Base-by-base conservation (phyloP, 92 coral and sea anemone species). In the Porites rus region DNA sequence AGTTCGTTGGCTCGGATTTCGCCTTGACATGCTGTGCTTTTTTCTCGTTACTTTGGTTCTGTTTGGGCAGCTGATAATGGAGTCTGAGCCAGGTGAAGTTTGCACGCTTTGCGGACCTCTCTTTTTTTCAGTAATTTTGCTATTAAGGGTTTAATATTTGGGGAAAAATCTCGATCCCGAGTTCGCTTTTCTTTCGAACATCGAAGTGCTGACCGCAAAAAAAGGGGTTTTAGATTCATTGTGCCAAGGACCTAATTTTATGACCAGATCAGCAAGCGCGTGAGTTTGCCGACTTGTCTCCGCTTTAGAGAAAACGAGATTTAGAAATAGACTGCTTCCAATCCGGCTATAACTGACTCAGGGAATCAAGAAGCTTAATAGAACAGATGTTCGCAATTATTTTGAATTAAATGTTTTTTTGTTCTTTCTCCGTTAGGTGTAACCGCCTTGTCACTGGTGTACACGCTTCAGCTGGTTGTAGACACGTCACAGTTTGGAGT, bases 11-110 rank as follows among this genome's bases (percentile, higher is more conserved):
- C 53, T 81, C 18, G 76, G 52, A 25, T 9, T 69, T 14, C 67
- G 25, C 51, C 25, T 81, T 54, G 85, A 81, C 85, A 8, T 81
- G 31, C 31, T 81, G 2, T 19, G 77, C 62, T 17, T n/a, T 52
- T 3, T 51, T 20, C 52, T 52, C 1, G 77, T 73, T 19, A n/a
- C 28, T 5, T 73, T 51, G 20, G 77, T 73, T 56, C 61, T 56
- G 16, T 56, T 56, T 56, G 61, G 61, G 61, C 13, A 56, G 16
- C 61, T 56, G 11, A 10, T 14, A 56, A 56, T 56, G 61, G 13
- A 56, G 61, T 14, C 61, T 10, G 61, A 56, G 12, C 61, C 61
- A 56, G 61, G 61, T 56, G 46, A 38, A 38, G 46, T 38, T 38
- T 38, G 46, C 46, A 38, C 46, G 7, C 46, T 38, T 0, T 38